A percentile compares a stretch with the other conserved stretches of the same genome.
These are phyloP conservation scores for Meloidogyne hapla DNA, from an alignment of 1,140 invertebrate species.

Conservation along the genomic window DNA sequence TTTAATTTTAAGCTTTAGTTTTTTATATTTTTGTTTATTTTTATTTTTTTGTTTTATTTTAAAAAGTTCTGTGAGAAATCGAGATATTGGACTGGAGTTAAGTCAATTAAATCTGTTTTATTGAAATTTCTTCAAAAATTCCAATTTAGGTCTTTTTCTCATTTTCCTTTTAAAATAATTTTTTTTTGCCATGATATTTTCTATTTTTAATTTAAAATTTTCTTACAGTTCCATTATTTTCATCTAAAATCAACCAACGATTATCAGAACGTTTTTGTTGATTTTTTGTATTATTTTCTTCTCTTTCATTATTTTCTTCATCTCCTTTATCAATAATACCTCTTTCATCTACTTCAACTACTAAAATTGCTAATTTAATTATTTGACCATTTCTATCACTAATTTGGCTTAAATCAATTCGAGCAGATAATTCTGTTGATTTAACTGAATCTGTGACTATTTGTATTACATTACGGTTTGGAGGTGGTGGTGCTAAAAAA, in stretches of 20 bases:
- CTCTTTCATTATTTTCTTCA: background rate
- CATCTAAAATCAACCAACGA: background rate
- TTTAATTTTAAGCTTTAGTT: too few species aligned
- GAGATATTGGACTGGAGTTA: too few species aligned
- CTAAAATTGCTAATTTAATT: slow-evolving; percentile 52
- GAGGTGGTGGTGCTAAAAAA: slow-evolving; percentile 47
- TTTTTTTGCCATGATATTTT: too few species aligned
- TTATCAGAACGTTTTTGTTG: slow-evolving; percentile 9
- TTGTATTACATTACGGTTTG: slow-evolving; percentile 42
- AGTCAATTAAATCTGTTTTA: too few species aligned
- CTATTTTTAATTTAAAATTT: background rate
- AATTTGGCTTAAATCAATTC: slow-evolving; percentile 50
- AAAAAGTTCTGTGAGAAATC: too few species aligned
- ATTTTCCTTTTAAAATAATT: too few species aligned
- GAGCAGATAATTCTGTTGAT: slow-evolving; percentile 41
- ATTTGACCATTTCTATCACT: slow-evolving; percentile 52
- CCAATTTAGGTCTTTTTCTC: too few species aligned
- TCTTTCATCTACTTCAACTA: slow-evolving; percentile 48
- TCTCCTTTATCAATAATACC: slow-evolving; percentile 15
- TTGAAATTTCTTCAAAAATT: too few species aligned
- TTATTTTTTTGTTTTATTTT: too few species aligned
- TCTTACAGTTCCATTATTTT: slow-evolving; percentile 1
- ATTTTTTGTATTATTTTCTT: slow-evolving; percentile 18
- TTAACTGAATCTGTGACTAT: slow-evolving; percentile 46
- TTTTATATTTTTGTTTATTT: too few species aligned